Evolutionary conservation across 2,888 invertebrate species (phyloP).

Genomic region (Cantharis lateralis): DNA sequence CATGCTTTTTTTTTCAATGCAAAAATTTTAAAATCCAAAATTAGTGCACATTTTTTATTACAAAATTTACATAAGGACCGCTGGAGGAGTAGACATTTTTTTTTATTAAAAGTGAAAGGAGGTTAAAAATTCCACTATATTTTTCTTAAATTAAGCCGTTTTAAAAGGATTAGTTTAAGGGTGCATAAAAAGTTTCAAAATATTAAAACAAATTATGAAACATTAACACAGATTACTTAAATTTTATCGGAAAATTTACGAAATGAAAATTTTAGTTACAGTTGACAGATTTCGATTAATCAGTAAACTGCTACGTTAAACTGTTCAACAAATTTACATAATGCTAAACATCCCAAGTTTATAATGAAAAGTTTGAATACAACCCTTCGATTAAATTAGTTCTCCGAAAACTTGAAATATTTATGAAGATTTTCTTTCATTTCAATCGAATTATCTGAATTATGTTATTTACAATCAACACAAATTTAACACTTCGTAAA

Average conservation of each 20-base stretch:
- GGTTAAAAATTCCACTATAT: neutral
- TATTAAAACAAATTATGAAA: neutral
- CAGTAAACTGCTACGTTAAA: neutral
- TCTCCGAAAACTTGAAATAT: neutral
- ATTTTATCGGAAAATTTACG: neutral
- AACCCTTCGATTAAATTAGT: neutral
- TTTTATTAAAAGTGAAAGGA: neutral
- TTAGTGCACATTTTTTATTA: neutral
- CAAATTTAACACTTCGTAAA: neutral
- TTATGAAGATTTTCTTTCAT: neutral
- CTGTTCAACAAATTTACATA: slow-evolving; percentile 12
- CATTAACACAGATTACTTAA: neutral
- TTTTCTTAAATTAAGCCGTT: neutral
- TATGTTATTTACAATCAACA: neutral
- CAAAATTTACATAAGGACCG: neutral
- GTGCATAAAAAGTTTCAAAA: neutral
- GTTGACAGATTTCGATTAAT: neutral
- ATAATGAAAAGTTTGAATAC: slow-evolving; percentile 1
- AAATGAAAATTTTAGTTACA: slow-evolving; percentile 1
- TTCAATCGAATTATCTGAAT: neutral
- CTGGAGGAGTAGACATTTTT: neutral
- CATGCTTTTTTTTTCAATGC: no score
- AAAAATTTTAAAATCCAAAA: neutral
- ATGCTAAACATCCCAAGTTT: slow-evolving; percentile 8
- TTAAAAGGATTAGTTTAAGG: neutral